Evolutionary conservation across 2,797 vertebrate genomes (phyloP), one percentile per base, ranked within the genome.

Genomic region (Semaprochilodus insignis): DNA sequence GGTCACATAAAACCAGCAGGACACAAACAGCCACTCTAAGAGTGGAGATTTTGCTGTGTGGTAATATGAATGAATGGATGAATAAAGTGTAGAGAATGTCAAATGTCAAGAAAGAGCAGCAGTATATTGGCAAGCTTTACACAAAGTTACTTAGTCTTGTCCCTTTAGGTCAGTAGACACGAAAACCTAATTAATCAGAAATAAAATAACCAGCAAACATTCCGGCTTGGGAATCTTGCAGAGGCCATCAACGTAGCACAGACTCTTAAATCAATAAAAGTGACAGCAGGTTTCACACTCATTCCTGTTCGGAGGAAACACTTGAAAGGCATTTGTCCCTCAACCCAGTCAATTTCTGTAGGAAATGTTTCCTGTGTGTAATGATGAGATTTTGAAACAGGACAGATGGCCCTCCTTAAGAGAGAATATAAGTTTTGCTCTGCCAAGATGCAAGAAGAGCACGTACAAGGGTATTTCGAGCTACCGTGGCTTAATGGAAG

Each of bases 381-480:
- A 15, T 51, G 11, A 60, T 62, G n/a, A 62, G 81, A 71, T 52
- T 82, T 71, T 36, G 27, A 77, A 52, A 25, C 36, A 70, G 40
- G 10, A 4, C 16, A 48, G 55, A 77, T 51, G 65, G 63, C 60
- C 19, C 55, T 70, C 19, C 19, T 14, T 27, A 71, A 23, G 19
- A 6, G 21, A 15, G n/a, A 36, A 59, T 15, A 40, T 13, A 21
- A 31, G 14, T 34, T 78, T 2, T 67, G 66, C 23, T 21, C 5
- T 54, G 51, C 27, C n/a, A 55, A 66, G 23, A 40, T 17, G 40
- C 16, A 31, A 78, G 21, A 48, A 13, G 7, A 27, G 1, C 36
- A 71, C 66, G 23, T 34, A 10, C 13, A 63, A 54, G 21, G 17
- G 7, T 52, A 34, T 57, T 51, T 4, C 3, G 31, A 4, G 13